A percentile compares a stretch with the other conserved stretches of the same genome.
phyloP scores from a whole-genome alignment of 2,888 invertebrate genomes.

The Gari tellinella region DNA sequence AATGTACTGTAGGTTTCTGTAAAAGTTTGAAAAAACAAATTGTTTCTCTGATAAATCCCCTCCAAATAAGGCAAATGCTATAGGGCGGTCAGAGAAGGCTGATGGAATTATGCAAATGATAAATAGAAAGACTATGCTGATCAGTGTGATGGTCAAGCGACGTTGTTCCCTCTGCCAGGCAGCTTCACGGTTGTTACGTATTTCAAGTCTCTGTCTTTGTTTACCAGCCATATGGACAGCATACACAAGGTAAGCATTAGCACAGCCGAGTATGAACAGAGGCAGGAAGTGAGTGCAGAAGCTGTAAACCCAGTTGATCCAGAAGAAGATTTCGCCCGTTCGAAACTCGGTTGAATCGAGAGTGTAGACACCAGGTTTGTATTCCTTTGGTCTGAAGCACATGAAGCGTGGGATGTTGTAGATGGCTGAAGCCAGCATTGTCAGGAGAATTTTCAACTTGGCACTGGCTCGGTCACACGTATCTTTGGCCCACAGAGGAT shows the following conservation, averaged over 20 bases:
- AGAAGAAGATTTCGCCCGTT: constrained; percentile 50
- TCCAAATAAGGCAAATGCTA: constrained; percentile 75
- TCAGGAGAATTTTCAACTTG: constrained; percentile 69
- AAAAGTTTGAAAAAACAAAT: constrained; percentile 67
- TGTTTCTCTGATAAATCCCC: constrained; percentile 37
- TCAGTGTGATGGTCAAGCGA: constrained; percentile 79
- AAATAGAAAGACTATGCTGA: constrained; percentile 79
- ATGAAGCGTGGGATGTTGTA: constrained; percentile 79
- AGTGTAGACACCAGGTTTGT: constrained; percentile 37
- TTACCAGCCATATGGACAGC: constrained; percentile 72
- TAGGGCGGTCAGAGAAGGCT: constrained; percentile 77
- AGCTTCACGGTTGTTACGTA: constrained; percentile 70
- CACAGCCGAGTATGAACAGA: constrained; percentile 66
- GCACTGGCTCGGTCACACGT: constrained; percentile 77
- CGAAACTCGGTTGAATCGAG: constrained; percentile 69
- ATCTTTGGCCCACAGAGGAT: constrained; percentile 79
- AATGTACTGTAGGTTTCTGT: constrained; percentile 66
- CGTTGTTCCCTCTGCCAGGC: constrained; percentile 78
- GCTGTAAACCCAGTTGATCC: constrained; percentile 76
- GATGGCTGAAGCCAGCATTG: constrained; percentile 64
- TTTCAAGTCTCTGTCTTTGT: constrained; percentile 66
- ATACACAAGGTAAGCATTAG: constrained; percentile 75
- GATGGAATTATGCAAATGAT: constrained; percentile 80
- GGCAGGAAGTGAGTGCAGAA: constrained; percentile 75
- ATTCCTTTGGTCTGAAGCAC: constrained; percentile 57